Conservation (phyloP, 2,797 vertebrate genomes). For the Syndactyla subalaris region DNA sequence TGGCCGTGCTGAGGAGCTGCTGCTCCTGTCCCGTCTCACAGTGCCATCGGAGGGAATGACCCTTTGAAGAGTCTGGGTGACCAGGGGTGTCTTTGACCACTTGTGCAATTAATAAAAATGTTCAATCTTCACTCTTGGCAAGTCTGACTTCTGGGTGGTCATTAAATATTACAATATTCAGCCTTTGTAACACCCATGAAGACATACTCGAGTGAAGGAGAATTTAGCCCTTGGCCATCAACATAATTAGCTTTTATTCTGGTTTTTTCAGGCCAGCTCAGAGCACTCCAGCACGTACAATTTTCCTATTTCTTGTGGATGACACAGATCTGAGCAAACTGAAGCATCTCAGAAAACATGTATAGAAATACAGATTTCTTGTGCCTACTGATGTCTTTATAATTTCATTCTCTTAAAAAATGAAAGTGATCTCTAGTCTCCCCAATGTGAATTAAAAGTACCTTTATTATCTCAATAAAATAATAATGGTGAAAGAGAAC, state of each 20-base stretch:
- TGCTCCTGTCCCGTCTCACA: background rate
- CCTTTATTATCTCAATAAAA: background rate
- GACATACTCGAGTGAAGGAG: background rate
- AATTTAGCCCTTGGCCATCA: slow-evolving; percentile 1
- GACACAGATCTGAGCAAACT: background rate
- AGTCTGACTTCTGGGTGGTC: background rate
- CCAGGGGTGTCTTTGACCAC: background rate
- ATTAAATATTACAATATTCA: background rate
- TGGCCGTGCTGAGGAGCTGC: background rate
- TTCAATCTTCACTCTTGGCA: background rate
- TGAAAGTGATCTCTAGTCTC: background rate
- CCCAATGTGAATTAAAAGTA: background rate
- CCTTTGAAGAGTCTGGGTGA: background rate
- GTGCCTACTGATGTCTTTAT: background rate
- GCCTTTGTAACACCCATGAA: background rate
- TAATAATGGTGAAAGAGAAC: background rate
- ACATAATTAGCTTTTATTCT: slow-evolving; percentile 28
- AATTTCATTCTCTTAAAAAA: background rate
- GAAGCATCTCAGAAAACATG: background rate
- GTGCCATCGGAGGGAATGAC: fast-evolving
- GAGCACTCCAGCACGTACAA: background rate
- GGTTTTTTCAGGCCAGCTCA: background rate
- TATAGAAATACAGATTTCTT: background rate
- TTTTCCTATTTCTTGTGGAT: background rate
- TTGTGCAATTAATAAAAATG: background rate